Base-by-base conservation (phyloP, 2,888 invertebrate species). In the Epinotia demarniana region DNA sequence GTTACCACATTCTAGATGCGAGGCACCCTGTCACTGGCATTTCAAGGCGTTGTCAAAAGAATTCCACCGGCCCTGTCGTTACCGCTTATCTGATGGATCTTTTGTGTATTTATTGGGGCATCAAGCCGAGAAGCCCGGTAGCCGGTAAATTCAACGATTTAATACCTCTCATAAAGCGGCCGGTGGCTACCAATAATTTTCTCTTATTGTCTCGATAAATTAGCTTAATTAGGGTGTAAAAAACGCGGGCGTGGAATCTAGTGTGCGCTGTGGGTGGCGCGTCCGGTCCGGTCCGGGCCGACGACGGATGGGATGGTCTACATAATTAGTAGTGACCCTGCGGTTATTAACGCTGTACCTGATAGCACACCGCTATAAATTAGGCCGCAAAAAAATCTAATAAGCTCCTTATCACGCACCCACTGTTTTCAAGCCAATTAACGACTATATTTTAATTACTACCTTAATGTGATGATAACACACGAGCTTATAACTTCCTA, bases 221-320 rank as follows among this genome's bases (percentile, higher is more conserved):
- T 93, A 93, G 90, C 89, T 92, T 93, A 93, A 93, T 93, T 93
- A 92, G 92, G 92, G 93, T 90, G 91, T 92, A 92, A 92, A 92
- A 91, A 90, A 92, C 85, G 85, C 84, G 85, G 87, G 87, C 86
- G 87, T 84, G 90, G 92, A 90, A 92, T 91, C 92, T 92, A 92
- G 91, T 86, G 87, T 88, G 86, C 89, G 81, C 87, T 81, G 90
- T 92, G 93, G 93, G 93, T 92, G 92, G 92, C 81, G 53, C 53
- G 39, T 64, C 39, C 55, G 76, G 78, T 75, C 71, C 78, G 77
- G 77, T 49, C 49, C 76, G 60, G 72, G 71, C 74, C 63, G 78
- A 76, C 78, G 78, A 76, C 77, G 78, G 77, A 80, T 69, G 63
- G 78, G 77, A 80, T 69, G 63, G 73, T 76, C 79, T 81, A n/a